A percentile compares a stretch with the other conserved stretches of the same genome.
Evolutionary conservation across 2,797 vertebrate species (phyloP).

Genomic region (Hybognathus amarus): DNA sequence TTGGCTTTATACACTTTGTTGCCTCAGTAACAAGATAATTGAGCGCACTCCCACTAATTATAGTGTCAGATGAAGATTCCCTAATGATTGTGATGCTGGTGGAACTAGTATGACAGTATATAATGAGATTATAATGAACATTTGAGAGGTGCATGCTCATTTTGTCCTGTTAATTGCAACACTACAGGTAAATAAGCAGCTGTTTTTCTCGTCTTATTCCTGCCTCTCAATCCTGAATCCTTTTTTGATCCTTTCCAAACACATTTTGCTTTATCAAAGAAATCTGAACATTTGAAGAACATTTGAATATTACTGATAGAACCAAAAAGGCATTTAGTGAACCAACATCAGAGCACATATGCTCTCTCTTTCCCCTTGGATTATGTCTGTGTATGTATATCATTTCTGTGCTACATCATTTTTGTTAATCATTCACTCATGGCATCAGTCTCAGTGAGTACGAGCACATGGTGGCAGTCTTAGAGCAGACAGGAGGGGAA

Average conservation of each 20-base stretch:
- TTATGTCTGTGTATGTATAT: neutral
- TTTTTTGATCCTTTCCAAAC: neutral
- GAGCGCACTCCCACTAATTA: neutral
- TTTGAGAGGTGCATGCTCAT: neutral
- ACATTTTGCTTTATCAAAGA: neutral
- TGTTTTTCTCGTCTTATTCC: neutral
- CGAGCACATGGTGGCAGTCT: constrained; percentile 21
- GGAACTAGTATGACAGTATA: constrained; percentile 4
- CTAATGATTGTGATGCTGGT: neutral
- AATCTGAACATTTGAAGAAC: neutral
- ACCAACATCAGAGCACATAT: constrained; percentile 11
- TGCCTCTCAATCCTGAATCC: neutral
- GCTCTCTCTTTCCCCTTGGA: too few species aligned
- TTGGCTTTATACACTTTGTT: constrained; percentile 19
- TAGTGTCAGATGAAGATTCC: constrained; percentile 17
- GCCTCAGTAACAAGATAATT: constrained; percentile 1
- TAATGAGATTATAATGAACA: constrained; percentile 23
- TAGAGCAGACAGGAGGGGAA: constrained; percentile 11
- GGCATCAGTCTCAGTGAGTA: neutral
- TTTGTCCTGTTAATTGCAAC: neutral
- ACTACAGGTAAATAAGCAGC: constrained; percentile 3
- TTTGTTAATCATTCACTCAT: neutral
- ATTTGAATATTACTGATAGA: neutral
- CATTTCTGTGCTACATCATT: neutral
- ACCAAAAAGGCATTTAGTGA: neutral